phyloP scores from a whole-genome alignment of 2,888 invertebrate genomes.

The Pasiphila rectangulata region DNA sequence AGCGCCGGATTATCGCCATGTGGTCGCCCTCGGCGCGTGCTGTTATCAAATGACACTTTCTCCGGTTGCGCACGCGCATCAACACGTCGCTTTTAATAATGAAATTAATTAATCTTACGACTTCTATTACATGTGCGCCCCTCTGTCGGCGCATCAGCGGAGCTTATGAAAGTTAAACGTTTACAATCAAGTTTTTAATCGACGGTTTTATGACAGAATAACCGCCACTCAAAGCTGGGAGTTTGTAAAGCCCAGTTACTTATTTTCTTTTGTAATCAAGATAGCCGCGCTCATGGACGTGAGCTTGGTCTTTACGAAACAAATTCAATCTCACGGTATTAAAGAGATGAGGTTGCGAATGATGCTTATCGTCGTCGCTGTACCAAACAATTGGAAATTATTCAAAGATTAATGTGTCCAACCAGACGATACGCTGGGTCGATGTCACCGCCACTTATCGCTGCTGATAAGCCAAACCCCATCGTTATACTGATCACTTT shows the following conservation, averaged over 20 bases:
- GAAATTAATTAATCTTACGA: neutral
- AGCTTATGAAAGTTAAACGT: neutral
- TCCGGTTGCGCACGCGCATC: constrained; percentile 40
- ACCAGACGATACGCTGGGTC: neutral
- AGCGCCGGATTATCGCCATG: constrained; percentile 9
- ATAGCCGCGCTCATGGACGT: neutral
- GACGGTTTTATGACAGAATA: neutral
- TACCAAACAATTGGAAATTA: constrained; percentile 41
- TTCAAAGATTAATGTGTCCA: constrained; percentile 16
- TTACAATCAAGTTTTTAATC: constrained; percentile 3
- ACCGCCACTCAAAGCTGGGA: neutral
- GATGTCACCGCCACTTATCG: constrained; percentile 34
- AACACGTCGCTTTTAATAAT: constrained; percentile 6
- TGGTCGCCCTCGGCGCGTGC: constrained; percentile 32
- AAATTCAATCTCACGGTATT: neutral
- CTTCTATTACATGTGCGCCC: neutral
- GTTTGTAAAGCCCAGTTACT: neutral
- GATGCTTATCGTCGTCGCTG: constrained; percentile 30
- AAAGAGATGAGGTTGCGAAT: too few relatives aligned
- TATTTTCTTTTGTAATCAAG: constrained; percentile 3
- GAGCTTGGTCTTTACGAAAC: too few relatives aligned
- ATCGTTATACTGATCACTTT: constrained; percentile 42
- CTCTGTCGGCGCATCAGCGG: neutral
- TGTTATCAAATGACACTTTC: constrained; percentile 45
- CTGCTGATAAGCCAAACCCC: constrained; percentile 37